Evolutionary conservation across 2,888 invertebrate species (phyloP).

Genomic region (Thereva unica): DNA sequence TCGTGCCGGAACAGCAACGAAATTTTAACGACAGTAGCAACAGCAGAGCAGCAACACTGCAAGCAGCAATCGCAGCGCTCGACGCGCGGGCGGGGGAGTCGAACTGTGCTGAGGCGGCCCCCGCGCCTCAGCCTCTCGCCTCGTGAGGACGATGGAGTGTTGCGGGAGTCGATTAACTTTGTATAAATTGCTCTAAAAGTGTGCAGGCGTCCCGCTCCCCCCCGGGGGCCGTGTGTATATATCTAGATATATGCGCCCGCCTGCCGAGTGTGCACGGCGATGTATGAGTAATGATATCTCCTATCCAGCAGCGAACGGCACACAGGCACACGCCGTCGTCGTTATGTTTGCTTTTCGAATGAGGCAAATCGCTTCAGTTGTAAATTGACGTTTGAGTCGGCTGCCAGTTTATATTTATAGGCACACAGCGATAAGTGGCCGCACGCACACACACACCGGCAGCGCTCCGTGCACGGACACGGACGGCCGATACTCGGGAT

Average conservation of each 20-base stretch:
- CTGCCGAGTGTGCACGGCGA: constrained; percentile 10
- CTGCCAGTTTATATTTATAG: constrained; percentile 46
- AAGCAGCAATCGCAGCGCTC: neutral
- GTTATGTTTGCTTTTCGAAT: constrained; percentile 47
- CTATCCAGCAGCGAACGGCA: constrained; percentile 1
- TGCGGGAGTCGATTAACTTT: constrained; percentile 48
- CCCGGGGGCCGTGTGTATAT: neutral
- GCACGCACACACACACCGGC: constrained; percentile 9
- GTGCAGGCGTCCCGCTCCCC: constrained; percentile 38
- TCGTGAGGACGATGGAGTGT: constrained; percentile 37
- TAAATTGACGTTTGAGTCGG: constrained; percentile 49
- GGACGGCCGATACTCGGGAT: neutral
- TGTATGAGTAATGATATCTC: constrained; percentile 39
- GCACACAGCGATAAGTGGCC: constrained; percentile 33
- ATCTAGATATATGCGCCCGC: constrained; percentile 11
- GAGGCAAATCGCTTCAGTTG: constrained; percentile 48
- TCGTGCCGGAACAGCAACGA: neutral
- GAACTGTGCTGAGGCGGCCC: neutral
- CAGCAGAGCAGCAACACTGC: constrained; percentile 21
- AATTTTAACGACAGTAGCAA: constrained; percentile 11
- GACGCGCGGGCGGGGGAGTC: neutral
- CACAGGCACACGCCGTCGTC: constrained; percentile 24
- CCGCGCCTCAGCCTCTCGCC: constrained; percentile 1
- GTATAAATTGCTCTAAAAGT: constrained; percentile 45
- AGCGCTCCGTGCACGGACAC: neutral